Conservation (phyloP, 92 coral and sea anemone species). For the Phymanthus crucifer region DNA sequence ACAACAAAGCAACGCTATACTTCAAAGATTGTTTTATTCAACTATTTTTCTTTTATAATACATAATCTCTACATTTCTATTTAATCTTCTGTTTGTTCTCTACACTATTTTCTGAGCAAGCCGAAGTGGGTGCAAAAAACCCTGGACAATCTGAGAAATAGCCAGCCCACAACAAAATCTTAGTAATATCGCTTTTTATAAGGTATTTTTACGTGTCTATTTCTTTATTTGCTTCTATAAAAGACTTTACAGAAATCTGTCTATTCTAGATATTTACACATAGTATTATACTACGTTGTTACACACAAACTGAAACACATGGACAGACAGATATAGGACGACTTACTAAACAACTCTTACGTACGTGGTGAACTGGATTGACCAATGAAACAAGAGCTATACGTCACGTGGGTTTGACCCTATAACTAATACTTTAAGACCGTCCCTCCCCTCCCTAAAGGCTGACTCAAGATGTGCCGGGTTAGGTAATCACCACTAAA, state of each 20-base stretch:
- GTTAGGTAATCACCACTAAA: no score
- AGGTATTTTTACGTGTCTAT: constrained; percentile 1
- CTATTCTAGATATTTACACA: constrained; percentile 12
- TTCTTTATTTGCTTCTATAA: constrained; percentile 29
- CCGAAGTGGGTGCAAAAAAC: constrained; percentile 39
- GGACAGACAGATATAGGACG: not conserved
- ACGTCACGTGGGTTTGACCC: constrained; percentile 53
- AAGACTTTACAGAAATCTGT: constrained; percentile 23
- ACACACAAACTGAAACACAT: not conserved
- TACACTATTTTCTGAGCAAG: constrained; percentile 28
- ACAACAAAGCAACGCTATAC: not conserved
- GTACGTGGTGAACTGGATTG: constrained; percentile 45
- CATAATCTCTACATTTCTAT: constrained; percentile 59
- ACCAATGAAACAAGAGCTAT: constrained; percentile 41
- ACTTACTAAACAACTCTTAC: not conserved
- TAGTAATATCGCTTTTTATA: constrained; percentile 6
- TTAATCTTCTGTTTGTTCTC: constrained; percentile 28
- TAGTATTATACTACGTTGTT: not conserved
- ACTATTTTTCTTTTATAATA: constrained; percentile 31
- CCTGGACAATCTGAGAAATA: constrained; percentile 27
- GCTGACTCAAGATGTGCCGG: not conserved
- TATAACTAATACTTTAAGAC: constrained; percentile 15
- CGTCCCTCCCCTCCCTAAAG: not conserved
- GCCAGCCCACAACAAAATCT: constrained; percentile 26
- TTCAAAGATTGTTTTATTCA: constrained; percentile 28